Evolutionary conservation across 2,888 invertebrate species (phyloP).

Genomic region (Rutpela maculata): DNA sequence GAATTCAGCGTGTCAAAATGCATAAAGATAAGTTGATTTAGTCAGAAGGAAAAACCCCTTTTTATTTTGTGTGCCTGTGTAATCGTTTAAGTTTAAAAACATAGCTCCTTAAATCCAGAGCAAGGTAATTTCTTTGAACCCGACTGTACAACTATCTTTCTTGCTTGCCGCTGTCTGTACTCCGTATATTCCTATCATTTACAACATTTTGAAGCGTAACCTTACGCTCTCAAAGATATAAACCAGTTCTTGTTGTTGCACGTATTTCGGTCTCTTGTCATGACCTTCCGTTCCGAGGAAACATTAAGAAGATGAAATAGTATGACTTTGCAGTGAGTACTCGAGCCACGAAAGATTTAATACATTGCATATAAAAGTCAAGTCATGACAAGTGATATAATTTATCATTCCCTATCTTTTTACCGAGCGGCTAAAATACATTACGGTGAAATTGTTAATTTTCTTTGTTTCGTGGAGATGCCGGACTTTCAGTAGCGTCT

Average conservation of each 20-base stretch:
- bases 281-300: slow-evolving; percentile 7
- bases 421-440: not conserved
- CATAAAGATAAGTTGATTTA: no score
- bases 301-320: slow-evolving; percentile 5
- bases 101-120: no score
- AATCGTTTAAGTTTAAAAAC: no score
- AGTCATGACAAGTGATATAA: not conserved
- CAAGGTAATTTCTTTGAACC: no score
- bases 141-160: not conserved
- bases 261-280: slow-evolving; percentile 3
- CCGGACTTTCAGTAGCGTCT: no score
- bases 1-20: no score
- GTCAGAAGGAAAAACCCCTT: no score
- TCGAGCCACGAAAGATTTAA: not conserved
- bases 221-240: not conserved
- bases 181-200: not conserved
- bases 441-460: not conserved
- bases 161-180: not conserved
- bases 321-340: slow-evolving; percentile 7
- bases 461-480: not conserved
- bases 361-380: not conserved
- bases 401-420: not conserved
- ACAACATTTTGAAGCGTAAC: not conserved
- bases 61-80: no score
- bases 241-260: not conserved